Evolutionary conservation across 2,888 invertebrate genomes (phyloP), one percentile per base, ranked within the genome.

Genomic region (Brachyptera putata): DNA sequence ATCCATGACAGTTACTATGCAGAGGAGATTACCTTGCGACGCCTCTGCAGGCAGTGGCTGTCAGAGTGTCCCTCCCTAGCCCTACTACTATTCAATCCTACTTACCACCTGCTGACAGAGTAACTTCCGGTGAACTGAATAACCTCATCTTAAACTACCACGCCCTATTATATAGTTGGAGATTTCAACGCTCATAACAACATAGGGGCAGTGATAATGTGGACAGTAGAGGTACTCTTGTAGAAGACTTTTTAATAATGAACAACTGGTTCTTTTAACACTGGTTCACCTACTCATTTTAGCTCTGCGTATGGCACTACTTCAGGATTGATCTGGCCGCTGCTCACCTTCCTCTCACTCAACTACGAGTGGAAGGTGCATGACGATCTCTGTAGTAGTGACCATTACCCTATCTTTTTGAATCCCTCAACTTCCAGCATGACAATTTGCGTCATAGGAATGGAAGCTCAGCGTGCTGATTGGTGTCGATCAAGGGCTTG

Each of bases 21-120:
- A 11, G 43, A 43, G 21, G 21, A 3, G 11, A 2, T 43, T 11
- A 18, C 18, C 9, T 4, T 43, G 11, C n/a, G 9, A 25, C 48
- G 30, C 18, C 50, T 50, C 34, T 50, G 14, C 50, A 50, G 34
- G 50, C 50, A 50, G 50, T 50, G 26, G 50, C 50, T 4, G 14
- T 50, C 50, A 14, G 16, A 7, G 30, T 50, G 11, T 18, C 14
- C 21, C 25, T 30, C 11, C 50, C 50, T n/a, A 14, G 26, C 5
- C 50, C 16, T 26, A 7, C 30, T 21, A 30, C 30, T 14, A 18
- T 50, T n/a, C 18, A 50, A 21, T 16, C 2, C 3, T 50, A 34
- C 34, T n/a, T 46, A 11, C 46, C 46, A 11, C 21, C 18, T n/a
- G 21, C 21, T n/a, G 46, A 16, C 9, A n/a, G n/a, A 46, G 46